Evolutionary conservation across 1,140 invertebrate species (phyloP).

Genomic region (Drosophila cardini): DNA sequence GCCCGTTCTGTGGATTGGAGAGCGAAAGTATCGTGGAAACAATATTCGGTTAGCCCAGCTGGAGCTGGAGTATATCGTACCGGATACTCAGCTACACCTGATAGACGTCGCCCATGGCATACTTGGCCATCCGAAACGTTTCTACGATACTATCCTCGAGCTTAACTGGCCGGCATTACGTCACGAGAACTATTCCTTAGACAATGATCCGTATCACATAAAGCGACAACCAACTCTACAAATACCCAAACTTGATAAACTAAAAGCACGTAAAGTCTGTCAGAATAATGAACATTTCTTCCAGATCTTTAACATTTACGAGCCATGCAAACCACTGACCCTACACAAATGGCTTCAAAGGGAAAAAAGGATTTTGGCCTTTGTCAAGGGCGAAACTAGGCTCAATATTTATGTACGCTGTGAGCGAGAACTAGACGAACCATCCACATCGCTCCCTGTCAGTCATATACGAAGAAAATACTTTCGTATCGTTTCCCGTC

Average conservation of each 20-base stretch:
- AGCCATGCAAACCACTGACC: not conserved
- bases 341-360: conserved; percentile 44
- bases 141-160: conserved; percentile 69
- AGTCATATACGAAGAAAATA: not conserved
- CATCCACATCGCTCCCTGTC: not conserved
- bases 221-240: conserved; percentile 59
- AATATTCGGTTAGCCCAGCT: conserved; percentile 62
- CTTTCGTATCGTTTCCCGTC: not conserved
- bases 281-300: conserved; percentile 23
- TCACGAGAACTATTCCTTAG: conserved; percentile 49
- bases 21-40: conserved; percentile 74
- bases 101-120: conserved; percentile 74
- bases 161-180: conserved; percentile 67
- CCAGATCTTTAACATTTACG: conserved; percentile 24
- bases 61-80: conserved; percentile 73
- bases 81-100: conserved; percentile 60
- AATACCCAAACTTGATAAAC: conserved; percentile 52
- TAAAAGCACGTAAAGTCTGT: no score
- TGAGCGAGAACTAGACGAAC: conserved; percentile 47
- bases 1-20: conserved; percentile 77
- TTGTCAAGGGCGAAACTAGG: conserved; percentile 36
- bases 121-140: conserved; percentile 67
- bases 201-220: conserved; percentile 69
- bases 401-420: conserved; percentile 46
- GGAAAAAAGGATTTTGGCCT: conserved; percentile 49